phyloP scores from a whole-genome alignment of 2,797 vertebrate species.

The Perodicticus potto region DNA sequence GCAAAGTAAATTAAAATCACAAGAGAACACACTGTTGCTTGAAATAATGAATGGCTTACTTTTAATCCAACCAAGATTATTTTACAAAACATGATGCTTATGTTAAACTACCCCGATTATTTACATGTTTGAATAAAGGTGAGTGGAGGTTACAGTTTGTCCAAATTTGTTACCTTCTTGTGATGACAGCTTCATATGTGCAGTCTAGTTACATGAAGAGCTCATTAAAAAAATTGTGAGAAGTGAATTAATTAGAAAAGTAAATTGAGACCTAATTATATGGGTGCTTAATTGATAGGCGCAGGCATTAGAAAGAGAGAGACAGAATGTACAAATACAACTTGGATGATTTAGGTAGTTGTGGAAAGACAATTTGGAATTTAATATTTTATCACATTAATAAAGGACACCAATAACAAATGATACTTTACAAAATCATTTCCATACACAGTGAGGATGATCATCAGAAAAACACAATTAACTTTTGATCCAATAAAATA shows the following conservation, averaged over 20 bases:
- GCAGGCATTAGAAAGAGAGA: neutral
- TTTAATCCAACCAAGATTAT: constrained; percentile 74
- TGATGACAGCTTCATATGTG: neutral
- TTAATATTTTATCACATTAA: constrained; percentile 72
- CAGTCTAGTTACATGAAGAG: neutral
- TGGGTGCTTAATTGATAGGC: neutral
- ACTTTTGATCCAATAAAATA: neutral
- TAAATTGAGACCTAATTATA: constrained; percentile 8
- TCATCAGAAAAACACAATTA: neutral
- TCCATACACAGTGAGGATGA: neutral
- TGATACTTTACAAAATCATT: neutral
- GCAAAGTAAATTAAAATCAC: constrained; percentile 78
- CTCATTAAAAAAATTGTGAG: neutral
- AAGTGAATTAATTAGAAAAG: constrained; percentile 31
- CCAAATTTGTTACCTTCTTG: neutral
- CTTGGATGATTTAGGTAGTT: constrained; percentile 62
- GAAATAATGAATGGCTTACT: constrained; percentile 77
- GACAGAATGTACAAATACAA: constrained; percentile 34
- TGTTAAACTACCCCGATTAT: constrained; percentile 68
- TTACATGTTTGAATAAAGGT: neutral
- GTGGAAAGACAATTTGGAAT: constrained; percentile 53
- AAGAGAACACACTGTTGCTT: constrained; percentile 70
- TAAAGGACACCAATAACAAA: neutral
- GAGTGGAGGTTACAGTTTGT: neutral
- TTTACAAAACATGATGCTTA: constrained; percentile 69